Base-by-base conservation (phyloP, 2,797 vertebrate genomes). In the Rhadinocentrus ornatus region DNA sequence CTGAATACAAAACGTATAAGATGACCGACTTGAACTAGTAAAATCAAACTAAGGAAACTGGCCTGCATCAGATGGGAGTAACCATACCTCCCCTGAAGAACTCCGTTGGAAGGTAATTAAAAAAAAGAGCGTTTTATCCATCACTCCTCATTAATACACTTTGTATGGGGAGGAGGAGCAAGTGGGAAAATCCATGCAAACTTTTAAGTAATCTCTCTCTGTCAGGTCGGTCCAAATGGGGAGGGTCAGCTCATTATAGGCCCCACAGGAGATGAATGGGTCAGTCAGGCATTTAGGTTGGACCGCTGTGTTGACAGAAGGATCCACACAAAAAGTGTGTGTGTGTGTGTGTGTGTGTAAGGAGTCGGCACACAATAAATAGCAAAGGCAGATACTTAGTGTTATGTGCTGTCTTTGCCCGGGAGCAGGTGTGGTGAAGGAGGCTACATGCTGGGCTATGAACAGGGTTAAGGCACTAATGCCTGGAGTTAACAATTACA, bases 181-280 rank as follows among this genome's bases (percentile, higher is more conserved):
- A 46, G 70, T 64, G 67, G 85, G 84, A 92, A 93, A 93, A 93
- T 93, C 93, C 80, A 93, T 93, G 90, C 85, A 70, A 72, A 81
- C 83, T 87, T 93, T 82, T 71, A 82, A 86, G 87, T 88, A 89
- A 93, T 94, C 90, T 93, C 90, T 94, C 92, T 93, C 88, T 93
- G 93, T 93, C 93, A 89, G 85, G 84, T 77, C 24, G 84, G 87
- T 87, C 92, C 90, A 92, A 90, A 93, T 63, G 61, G 93, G 93
- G 92, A 92, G 92, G 92, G 87, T 88, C 88, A 80, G 62, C 87
- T 92, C 92, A 93, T 94, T 93, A 93, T 32, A 32, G 86, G 68
- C 88, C 78, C 90, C 69, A 32, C 86, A 89, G 86, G 92, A 93
- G 91, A 94, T 93, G 89, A 93, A 94, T 93, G 91, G 88, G 88